Conservation (phyloP, 2,888 invertebrate species). For the Pseudoips prasinana region DNA sequence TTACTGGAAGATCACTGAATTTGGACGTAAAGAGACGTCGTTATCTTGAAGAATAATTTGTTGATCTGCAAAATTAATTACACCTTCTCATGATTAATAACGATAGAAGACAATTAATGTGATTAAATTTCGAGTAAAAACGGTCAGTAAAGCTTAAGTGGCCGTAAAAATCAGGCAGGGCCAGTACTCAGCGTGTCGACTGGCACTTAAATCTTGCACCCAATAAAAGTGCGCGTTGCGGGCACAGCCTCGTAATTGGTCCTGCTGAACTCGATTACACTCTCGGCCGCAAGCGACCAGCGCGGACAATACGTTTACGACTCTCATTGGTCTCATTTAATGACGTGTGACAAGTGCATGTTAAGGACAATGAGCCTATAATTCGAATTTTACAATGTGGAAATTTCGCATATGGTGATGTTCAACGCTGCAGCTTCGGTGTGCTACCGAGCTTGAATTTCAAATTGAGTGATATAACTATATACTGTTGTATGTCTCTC, state of each 20-base stretch:
- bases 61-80: no score
- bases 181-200: conserved; percentile 67
- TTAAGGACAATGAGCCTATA: conserved; percentile 68
- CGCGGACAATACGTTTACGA: conserved; percentile 68
- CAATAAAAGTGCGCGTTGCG: conserved; percentile 75
- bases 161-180: conserved; percentile 70
- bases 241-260: conserved; percentile 73
- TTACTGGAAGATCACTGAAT: no score
- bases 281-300: conserved; percentile 48
- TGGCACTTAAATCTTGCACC: conserved; percentile 80
- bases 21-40: no score
- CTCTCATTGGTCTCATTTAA: conserved; percentile 76
- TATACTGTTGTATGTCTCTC: no score
- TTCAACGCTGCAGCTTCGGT: no score
- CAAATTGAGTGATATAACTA: no score
- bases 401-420: conserved; percentile 29
- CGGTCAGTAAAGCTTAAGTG: conserved; percentile 48
- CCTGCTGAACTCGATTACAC: conserved; percentile 61
- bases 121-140: conserved; percentile 35
- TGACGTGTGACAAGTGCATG: conserved; percentile 71
- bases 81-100: conserved; percentile 15
- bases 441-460: no score
- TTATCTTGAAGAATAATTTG: no score
- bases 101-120: conserved; percentile 33
- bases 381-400: conserved; percentile 69